Evolutionary conservation across 2,888 invertebrate species (phyloP).

Genomic region (Mellilla xanthometata): DNA sequence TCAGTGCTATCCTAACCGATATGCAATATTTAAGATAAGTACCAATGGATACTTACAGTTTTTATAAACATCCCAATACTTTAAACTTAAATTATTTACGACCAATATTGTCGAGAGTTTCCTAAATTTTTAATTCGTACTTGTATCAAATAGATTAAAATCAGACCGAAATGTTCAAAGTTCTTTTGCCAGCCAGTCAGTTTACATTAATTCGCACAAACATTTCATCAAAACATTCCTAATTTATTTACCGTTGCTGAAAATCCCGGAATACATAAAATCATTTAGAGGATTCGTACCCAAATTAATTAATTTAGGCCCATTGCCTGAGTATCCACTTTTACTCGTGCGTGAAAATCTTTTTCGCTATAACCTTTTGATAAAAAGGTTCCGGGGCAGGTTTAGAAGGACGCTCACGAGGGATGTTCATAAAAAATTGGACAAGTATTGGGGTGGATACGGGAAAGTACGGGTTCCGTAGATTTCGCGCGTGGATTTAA

Average conservation of each 20-base stretch:
- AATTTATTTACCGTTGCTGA: conserved; percentile 12
- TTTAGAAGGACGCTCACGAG: conserved; percentile 38
- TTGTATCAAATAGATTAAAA: no score
- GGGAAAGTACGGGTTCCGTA: conserved; percentile 9
- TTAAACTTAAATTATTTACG: no score
- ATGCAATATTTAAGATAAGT: no score
- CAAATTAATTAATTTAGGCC: conserved; percentile 46
- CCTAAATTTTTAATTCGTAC: no score
- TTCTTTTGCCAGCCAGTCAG: neutral
- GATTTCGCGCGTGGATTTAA: no score
- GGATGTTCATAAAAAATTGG: conserved; percentile 47
- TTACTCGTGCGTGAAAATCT: conserved; percentile 40
- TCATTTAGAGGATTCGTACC: conserved; percentile 27
- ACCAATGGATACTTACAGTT: no score
- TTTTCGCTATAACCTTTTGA: conserved; percentile 48
- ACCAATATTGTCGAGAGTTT: no score
- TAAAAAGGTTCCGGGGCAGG: conserved; percentile 41
- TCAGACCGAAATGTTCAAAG: neutral
- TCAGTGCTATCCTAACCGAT: no score
- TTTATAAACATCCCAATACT: no score
- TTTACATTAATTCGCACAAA: neutral
- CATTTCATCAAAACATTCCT: conserved; percentile 4
- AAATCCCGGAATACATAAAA: conserved; percentile 17
- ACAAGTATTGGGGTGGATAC: neutral
- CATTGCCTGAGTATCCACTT: conserved; percentile 39